Base-by-base conservation (phyloP, 1,140 invertebrate genomes). In the Drosophila ironensis region DNA sequence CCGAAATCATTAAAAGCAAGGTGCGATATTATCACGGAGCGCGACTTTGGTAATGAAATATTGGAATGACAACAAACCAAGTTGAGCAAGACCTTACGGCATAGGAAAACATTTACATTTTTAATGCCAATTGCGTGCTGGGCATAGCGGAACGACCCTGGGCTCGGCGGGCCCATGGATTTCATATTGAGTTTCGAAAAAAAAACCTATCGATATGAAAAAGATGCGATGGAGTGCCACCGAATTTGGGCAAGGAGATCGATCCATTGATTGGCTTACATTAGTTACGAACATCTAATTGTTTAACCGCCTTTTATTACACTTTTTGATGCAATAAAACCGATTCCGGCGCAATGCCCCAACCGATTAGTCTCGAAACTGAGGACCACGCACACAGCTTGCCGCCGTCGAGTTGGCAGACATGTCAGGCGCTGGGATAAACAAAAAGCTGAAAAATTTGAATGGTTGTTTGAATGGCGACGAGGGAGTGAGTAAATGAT, bases 341-440 rank as follows among this genome's bases (percentile, higher is more conserved):
- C n/a, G n/a, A n/a, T n/a, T n/a, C n/a, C n/a, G n/a, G n/a, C n/a
- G n/a, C n/a, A n/a, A n/a, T n/a, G n/a, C n/a, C n/a, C n/a, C n/a
- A n/a, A n/a, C n/a, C n/a, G n/a, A n/a, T n/a, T n/a, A n/a, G n/a
- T n/a, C n/a, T n/a, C n/a, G n/a, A n/a, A n/a, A n/a, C 16, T 14
- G 11, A 9, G 22, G 19, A 9, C 33, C 20, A 41, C 9, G 45
- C 27, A 46, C 47, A 51, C 59, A 37, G 70, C 57, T n/a, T n/a
- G n/a, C n/a, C n/a, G n/a, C n/a, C n/a, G n/a, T n/a, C 45, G 53
- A 76, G 37, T 64, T 53, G 57, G 54, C 74, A 69, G 63, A 78
- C 73, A 78, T 78, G 74, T 78, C 75, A 78, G 80, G 80, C n/a
- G n/a, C n/a, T 78, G 80, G 74, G 70, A 63, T 74, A 69, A 72